Evolutionary conservation across 2,888 invertebrate species (phyloP), one percentile per base, ranked within the genome.

Genomic region (Fragum fragum): DNA sequence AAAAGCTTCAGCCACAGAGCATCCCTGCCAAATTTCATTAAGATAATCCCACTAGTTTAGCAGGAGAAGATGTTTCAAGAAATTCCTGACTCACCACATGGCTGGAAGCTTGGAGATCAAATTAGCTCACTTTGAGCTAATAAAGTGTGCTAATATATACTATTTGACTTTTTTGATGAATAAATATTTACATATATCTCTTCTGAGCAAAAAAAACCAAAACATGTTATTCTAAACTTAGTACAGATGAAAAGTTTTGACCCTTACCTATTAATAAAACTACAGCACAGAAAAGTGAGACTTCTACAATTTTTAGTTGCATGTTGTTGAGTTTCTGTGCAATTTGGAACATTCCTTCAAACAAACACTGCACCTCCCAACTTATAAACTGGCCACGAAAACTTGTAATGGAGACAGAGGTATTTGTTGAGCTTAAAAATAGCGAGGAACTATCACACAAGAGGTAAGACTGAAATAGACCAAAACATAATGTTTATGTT

Each of bases 231-330:
- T n/a, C n/a, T 36, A 36, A 36, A 36, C 3, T 9, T 36, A 36
- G 32, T 9, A 36, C 32, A 36, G 32, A 36, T 36, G 9, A 36
- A 36, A 36, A 36, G 3, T 36, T 36, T 36, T 6, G 2, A 47
- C 7, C 47, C 82, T 82, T 76, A 92, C 91, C 91, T 76, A 89
- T 85, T 9, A 91, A 87, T 9, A 91, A 81, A 16, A 92, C 76
- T 16, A 90, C 83, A 7, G 90, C 90, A 81, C 88, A 86, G 73
- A 90, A 91, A 23, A 92, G 83, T 0, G 91, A 88, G 23, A 90
- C 75, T 66, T 92, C 92, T 11, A 88, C 89, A 9, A 74, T 73
- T 7, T 87, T 88, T 1, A 92, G 81, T 32, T 89, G 83, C 79
- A 92, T 86, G 32, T 77, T 79, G 21, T 76, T 68, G 0, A 91